Evolutionary conservation across 2,797 vertebrate species (phyloP).

Genomic region (Sardinella longiceps): DNA sequence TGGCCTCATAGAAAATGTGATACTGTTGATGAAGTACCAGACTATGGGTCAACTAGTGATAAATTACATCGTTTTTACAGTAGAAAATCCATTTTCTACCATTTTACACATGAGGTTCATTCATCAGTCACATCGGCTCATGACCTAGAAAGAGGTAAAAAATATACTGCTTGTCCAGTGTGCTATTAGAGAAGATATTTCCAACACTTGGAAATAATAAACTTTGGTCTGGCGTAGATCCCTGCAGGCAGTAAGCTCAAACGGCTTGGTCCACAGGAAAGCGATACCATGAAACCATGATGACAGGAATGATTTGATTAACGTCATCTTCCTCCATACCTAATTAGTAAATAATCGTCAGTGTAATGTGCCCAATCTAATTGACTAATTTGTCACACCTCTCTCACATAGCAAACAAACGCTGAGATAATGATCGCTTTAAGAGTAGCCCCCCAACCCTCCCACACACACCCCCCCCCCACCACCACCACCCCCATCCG

Average conservation of each 20-base stretch:
- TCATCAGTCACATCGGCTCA: background rate
- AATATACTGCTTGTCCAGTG: background rate
- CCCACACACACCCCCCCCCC: too few relatives aligned
- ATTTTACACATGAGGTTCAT: background rate
- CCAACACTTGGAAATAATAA: background rate
- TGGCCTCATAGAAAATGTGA: background rate
- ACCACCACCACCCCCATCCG: background rate
- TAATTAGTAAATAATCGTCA: conserved; percentile 81
- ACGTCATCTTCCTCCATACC: conserved; percentile 65
- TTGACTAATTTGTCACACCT: conserved; percentile 77
- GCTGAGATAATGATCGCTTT: conserved; percentile 70
- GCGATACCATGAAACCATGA: conserved; percentile 39
- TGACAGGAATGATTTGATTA: conserved; percentile 66
- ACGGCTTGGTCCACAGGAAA: background rate
- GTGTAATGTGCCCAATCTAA: conserved; percentile 77
- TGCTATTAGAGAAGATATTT: background rate
- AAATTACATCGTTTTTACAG: background rate
- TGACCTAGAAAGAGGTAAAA: background rate
- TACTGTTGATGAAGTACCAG: background rate
- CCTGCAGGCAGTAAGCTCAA: background rate
- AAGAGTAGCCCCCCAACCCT: conserved; percentile 30
- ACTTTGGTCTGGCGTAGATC: background rate
- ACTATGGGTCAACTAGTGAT: background rate
- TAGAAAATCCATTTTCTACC: background rate
- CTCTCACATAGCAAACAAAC: conserved; percentile 74